Percentiles rank a stretch among this genome's conserved stretches.
These are phyloP conservation scores for Synergus itoensis DNA, from an alignment of 2,888 invertebrate genomes.

Conservation along the genomic window DNA sequence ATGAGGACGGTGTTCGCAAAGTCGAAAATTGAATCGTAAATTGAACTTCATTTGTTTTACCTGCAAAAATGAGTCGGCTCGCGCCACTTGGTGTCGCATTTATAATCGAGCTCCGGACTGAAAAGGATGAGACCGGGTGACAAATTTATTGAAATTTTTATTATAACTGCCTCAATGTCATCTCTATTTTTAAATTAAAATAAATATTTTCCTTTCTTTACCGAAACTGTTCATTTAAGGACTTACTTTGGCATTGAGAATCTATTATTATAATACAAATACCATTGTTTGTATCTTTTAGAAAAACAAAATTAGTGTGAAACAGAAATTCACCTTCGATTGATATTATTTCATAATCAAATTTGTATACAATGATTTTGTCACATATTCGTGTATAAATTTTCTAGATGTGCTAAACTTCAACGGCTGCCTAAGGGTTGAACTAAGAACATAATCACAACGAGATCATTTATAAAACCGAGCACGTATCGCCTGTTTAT, in stretches of 20 bases:
- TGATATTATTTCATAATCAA: too few species aligned
- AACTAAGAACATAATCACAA: slow-evolving; percentile 48
- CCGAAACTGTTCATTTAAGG: not conserved
- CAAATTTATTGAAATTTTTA: slow-evolving; percentile 40
- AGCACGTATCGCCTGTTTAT: slow-evolving; percentile 67
- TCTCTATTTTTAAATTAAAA: not conserved
- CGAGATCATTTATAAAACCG: slow-evolving; percentile 62
- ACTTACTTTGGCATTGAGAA: not conserved
- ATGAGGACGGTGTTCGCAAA: slow-evolving; percentile 46
- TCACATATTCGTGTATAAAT: slow-evolving; percentile 19
- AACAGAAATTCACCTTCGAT: too few species aligned
- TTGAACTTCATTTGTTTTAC: slow-evolving; percentile 59
- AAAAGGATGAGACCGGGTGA: not conserved
- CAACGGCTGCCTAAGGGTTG: not conserved
- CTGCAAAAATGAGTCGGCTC: slow-evolving; percentile 46
- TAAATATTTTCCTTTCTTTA: too few species aligned
- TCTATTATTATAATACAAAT: too few species aligned
- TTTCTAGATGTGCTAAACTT: slow-evolving; percentile 24
- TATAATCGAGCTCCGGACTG: slow-evolving; percentile 21
- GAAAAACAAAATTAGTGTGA: too few species aligned
- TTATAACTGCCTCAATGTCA: not conserved
- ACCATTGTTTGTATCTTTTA: too few species aligned
- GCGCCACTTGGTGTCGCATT: slow-evolving; percentile 39
- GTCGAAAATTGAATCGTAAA: slow-evolving; percentile 66
- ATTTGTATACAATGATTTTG: not conserved